phyloP scores from a whole-genome alignment of 2,113 vertebrate genomes.

The Grantiella picta region DNA sequence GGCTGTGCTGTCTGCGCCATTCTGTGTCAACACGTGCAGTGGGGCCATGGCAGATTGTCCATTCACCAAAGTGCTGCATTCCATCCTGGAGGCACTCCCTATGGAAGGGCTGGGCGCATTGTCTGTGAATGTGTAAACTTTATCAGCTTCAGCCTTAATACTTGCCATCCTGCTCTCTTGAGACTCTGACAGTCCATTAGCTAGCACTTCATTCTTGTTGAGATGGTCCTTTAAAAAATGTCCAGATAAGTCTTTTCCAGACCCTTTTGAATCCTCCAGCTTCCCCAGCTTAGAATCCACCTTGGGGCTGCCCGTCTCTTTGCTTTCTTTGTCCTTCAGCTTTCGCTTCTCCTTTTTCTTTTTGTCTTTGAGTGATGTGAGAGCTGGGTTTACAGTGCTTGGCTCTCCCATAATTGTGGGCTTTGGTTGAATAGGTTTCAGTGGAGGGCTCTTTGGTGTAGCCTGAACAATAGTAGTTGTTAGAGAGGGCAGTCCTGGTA shows the following conservation, averaged over 20 bases:
- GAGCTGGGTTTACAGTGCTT: conserved; percentile 84
- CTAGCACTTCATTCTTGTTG: conserved; percentile 86
- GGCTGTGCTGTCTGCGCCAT: conserved; percentile 72
- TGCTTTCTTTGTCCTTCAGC: conserved; percentile 91
- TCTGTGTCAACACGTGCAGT: conserved; percentile 77
- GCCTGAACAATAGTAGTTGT: conserved; percentile 86
- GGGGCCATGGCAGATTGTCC: conserved; percentile 77
- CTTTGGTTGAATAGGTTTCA: conserved; percentile 98
- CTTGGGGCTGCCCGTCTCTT: conserved; percentile 83
- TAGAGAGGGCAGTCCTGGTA: conserved; percentile 82
- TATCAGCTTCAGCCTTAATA: conserved; percentile 96
- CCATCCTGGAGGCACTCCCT: conserved; percentile 87
- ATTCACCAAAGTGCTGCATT: conserved; percentile 82
- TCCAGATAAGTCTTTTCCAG: conserved; percentile 85
- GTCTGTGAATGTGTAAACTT: conserved; percentile 98
- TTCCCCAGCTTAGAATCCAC: conserved; percentile 82
- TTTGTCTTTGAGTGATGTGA: conserved; percentile 89
- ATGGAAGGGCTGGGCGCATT: conserved; percentile 98
- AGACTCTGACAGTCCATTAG: conserved; percentile 85
- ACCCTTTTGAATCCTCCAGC: conserved; percentile 84
- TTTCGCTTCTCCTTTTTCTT: conserved; percentile 95
- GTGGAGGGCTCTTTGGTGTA: conserved; percentile 88
- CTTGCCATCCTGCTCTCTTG: conserved; percentile 98
- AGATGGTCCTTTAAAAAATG: conserved; percentile 97
- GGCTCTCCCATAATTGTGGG: conserved; percentile 90